Evolutionary conservation across 2,797 vertebrate species (phyloP).

Genomic region (Molossus alvarezi): DNA sequence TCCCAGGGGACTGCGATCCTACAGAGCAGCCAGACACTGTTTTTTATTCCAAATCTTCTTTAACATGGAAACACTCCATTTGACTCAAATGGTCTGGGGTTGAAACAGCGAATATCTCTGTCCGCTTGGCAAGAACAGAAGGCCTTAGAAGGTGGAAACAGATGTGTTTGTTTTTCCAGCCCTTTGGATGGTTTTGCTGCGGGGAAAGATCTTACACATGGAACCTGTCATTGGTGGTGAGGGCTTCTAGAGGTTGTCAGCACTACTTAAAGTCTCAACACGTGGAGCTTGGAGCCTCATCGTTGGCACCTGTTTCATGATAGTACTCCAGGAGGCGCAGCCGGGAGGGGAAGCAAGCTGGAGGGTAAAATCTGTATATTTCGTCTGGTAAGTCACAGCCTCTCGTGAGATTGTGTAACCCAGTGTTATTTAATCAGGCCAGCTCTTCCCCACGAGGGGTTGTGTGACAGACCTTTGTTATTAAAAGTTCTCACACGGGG

Average conservation of each 20-base stretch:
- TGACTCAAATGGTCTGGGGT: neutral
- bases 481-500: neutral
- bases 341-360: fast-evolving
- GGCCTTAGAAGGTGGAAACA: conserved; percentile 16
- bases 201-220: neutral
- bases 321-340: neutral
- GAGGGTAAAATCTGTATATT: neutral
- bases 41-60: neutral
- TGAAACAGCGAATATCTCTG: neutral
- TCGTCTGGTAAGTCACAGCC: neutral
- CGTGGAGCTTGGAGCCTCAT: neutral
- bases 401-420: neutral
- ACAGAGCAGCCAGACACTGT: neutral
- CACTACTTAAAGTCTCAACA: neutral
- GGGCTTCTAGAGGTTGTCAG: conserved; percentile 58
- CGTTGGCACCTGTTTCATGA: neutral
- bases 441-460: neutral
- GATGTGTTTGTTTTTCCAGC: neutral
- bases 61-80: neutral
- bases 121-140: conserved; percentile 49
- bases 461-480: neutral
- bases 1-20: neutral
- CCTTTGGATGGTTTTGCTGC: neutral
- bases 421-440: neutral
- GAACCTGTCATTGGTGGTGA: conserved; percentile 3